Conservation (phyloP, 1,140 invertebrate genomes). For the Procambarus clarkii region DNA sequence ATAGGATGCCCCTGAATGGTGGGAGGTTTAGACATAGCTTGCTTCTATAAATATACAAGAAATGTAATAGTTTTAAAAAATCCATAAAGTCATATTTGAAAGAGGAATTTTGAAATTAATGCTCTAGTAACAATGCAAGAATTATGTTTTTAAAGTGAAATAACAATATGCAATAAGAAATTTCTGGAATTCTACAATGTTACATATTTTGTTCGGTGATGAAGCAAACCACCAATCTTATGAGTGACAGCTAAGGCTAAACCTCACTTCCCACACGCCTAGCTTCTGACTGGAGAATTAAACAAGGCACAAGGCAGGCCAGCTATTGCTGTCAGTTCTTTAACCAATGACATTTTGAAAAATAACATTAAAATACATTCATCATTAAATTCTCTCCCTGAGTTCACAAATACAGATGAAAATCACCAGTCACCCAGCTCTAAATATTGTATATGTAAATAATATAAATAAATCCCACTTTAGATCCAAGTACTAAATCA, state of each 20-base stretch:
- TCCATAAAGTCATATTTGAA: background rate
- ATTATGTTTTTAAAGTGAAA: background rate
- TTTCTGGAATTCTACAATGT: background rate
- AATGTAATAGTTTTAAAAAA: no score
- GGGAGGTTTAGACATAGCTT: no score
- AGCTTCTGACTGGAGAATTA: constrained; percentile 11
- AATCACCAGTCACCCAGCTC: background rate
- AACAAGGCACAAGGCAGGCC: constrained; percentile 6
- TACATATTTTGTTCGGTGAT: background rate
- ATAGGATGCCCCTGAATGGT: no score
- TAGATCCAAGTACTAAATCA: background rate
- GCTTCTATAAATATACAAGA: no score
- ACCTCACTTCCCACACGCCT: background rate
- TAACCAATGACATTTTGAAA: background rate
- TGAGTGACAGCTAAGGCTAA: background rate
- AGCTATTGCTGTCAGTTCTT: constrained; percentile 2
- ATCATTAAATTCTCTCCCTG: background rate
- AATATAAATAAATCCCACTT: background rate
- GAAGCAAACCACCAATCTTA: background rate
- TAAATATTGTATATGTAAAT: background rate
- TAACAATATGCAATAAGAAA: background rate
- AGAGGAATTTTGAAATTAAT: background rate
- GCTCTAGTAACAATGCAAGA: background rate
- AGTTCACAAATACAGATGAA: background rate
- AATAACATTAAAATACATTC: background rate